These are phyloP conservation scores for Hippocampus kuda DNA, from an alignment of 2,797 vertebrate genomes.

Conservation along the genomic window DNA sequence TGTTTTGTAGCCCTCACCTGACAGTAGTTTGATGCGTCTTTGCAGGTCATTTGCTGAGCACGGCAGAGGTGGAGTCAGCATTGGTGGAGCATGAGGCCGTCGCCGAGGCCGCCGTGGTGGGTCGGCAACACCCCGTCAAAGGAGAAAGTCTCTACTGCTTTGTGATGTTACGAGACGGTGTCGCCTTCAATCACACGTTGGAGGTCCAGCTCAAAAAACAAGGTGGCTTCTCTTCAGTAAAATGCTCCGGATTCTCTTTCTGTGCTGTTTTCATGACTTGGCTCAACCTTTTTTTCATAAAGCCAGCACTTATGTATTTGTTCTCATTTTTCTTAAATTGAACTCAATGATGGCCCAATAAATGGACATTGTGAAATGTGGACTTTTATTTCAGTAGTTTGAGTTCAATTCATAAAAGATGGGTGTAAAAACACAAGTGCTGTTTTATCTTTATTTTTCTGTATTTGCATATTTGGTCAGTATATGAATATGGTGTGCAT, in stretches of 20 bases:
- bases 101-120: slow-evolving; percentile 84
- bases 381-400: no score
- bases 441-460: no score
- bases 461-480: no score
- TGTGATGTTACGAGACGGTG: slow-evolving; percentile 79
- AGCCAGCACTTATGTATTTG: no score
- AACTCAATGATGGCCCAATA: no score
- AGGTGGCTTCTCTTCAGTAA: slow-evolving; percentile 57
- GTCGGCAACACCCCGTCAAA: slow-evolving; percentile 84
- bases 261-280: not conserved
- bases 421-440: no score
- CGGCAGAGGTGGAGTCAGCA: slow-evolving; percentile 91
- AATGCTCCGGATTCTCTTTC: not conserved
- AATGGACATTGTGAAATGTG: no score
- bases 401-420: no score
- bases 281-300: no score
- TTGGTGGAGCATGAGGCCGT: slow-evolving; percentile 77
- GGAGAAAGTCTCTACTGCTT: slow-evolving; percentile 97
- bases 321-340: no score
- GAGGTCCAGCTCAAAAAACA: slow-evolving; percentile 77
- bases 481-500: no score
- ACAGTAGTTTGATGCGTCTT: not conserved
- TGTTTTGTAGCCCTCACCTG: not conserved
- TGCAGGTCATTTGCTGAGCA: slow-evolving; percentile 88
- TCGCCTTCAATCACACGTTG: slow-evolving; percentile 67